Evolutionary conservation across 1,140 invertebrate genomes (phyloP), one percentile per base, ranked within the genome.

Genomic region (Pogonomyrmex californicus): DNA sequence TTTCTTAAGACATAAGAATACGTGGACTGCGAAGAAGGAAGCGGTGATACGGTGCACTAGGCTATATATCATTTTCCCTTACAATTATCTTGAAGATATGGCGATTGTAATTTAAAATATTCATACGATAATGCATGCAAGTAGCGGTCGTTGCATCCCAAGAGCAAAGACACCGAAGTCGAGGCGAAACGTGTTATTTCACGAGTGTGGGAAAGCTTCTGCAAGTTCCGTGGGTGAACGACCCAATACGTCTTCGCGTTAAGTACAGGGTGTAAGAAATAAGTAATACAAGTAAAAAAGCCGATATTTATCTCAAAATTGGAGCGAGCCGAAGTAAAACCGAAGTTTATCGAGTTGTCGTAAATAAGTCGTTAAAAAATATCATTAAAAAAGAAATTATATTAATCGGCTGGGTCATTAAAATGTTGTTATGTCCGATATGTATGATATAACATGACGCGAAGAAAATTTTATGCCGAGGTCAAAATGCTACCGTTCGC

Each of bases 81-180:
- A n/a, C 30, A 23, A 49, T 81, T 47, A 68, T 68, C 60, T 14
- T 51, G 44, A 58, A 77, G 76, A 44, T 58, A 76, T 44, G 51
- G 5, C 83, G 56, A 90, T 77, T 70, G 71, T 65, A 60, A 41
- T 9, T 47, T 90, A 56, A 88, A 90, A 83, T 82, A 90, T 90
- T 86, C 63, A 90, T 56, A 17, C 1, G 38, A 10, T 54, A 54
- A 66, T 14, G 44, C 82, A 44, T 62, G 66, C 63, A 23, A 63
- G 14, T 12, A 17, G 33, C 73, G 49, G 86, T 60, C 86, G 44
- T 85, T 87, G 79, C 56, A 68, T 85, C 51, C 77, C 54, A 38
- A 60, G 76, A 49, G n/a, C 49, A 49, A 70, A 70, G 9, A 63
- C 10, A 87, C 30, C n/a, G 23, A 47, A 38, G 65, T 66, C 65